Evolutionary conservation across 2,113 vertebrate species (phyloP).

Genomic region (Helogale parvula): DNA sequence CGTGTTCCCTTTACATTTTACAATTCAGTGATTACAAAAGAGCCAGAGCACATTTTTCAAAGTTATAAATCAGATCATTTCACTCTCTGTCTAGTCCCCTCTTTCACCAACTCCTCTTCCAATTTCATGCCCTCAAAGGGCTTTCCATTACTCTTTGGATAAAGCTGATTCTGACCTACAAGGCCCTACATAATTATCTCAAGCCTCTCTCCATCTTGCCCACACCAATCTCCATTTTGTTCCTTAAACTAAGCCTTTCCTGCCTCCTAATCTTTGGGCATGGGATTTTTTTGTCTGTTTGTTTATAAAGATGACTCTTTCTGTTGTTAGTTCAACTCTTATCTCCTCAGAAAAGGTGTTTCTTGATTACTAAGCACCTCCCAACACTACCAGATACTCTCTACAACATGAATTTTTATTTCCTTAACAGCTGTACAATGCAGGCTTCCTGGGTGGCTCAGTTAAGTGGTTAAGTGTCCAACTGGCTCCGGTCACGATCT

Average conservation of each 20-base stretch:
- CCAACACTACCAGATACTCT: not conserved
- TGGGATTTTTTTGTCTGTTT: no score
- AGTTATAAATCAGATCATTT: not conserved
- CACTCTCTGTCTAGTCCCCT: not conserved
- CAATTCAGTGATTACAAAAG: not conserved
- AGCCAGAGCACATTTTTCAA: not conserved
- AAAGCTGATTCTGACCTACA: not conserved
- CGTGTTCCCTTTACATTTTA: not conserved
- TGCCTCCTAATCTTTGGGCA: not conserved
- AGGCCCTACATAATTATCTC: no score
- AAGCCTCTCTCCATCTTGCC: not conserved
- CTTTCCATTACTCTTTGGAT: not conserved
- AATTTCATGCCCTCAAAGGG: not conserved
- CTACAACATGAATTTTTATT: not conserved
- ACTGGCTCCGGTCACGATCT: no score
- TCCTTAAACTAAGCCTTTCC: not conserved
- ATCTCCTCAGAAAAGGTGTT: not conserved
- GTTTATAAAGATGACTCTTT: not conserved
- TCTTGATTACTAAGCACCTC: not conserved
- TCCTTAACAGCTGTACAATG: not conserved
- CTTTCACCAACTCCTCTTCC: not conserved
- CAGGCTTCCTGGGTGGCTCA: no score
- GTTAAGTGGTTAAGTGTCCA: no score
- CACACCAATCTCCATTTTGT: not conserved
- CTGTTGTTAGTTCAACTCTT: not conserved